Base-by-base conservation (phyloP, 2,113 vertebrate species). In the Trichechus manatus region DNA sequence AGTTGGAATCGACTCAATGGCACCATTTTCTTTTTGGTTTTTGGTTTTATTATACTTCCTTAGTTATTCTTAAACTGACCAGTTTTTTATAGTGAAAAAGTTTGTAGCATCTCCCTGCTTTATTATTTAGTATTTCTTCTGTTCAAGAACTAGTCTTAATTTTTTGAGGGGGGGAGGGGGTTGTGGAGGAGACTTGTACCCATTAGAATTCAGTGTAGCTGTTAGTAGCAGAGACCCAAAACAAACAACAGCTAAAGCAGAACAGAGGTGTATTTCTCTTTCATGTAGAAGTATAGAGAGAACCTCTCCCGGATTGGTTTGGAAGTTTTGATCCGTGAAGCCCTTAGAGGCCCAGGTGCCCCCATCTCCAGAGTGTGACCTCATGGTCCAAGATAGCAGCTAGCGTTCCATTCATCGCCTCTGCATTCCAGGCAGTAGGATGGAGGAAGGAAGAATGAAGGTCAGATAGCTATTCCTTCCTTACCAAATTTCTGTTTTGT, bases 1-100 rank as follows among this genome's bases (percentile, higher is more conserved):
- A 39, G 39, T 39, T 39, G 14, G 53, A 56, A 56, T 56, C 53
- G 13, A 17, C 15, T 15, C 13, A 11, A 56, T 15, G 14, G 13
- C 11, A 56, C 50, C 39, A 47, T 47, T 47, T 47, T 1, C 10
- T 47, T 47, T 47, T 7, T 47, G 6, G 6, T 56, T 3, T 56
- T 56, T 56, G 9, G 53, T 56, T 61, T 61, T 20, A 61, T 61
- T 61, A 61, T 61, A 61, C 59, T 7, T 61, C 59, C 15, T 50
- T 91, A 80, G 89, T 70, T 78, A 91, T 87, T 92, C 31, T 93
- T 91, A 27, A 91, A 63, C 81, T 93, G 89, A 80, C 25, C 22
- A 91, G 53, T 2, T 80, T 85, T 95, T 75, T 63, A 27, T 87
- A 72, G 72, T 86, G n/a, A 96, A 93, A 79, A 91, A 64, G 11